Percentiles rank a stretch among this genome's conserved stretches.
Conservation (phyloP, 2,113 vertebrate genomes). For the Macrotis lagotis region DNA sequence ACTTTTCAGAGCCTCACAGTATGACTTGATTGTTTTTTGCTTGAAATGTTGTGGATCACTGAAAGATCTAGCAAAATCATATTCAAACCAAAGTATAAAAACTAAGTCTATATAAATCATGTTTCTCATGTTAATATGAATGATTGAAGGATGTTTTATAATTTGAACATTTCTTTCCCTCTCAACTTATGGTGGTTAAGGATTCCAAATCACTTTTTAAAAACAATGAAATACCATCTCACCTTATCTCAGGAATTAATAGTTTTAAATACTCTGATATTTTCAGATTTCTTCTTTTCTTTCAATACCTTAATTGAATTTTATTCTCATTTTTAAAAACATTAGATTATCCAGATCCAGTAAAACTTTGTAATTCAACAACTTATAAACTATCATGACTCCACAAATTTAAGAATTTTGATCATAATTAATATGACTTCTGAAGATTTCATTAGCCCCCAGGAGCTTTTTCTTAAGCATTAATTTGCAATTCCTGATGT, state of each 20-base stretch:
- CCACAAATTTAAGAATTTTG: not conserved
- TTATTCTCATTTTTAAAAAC: conserved; percentile 18
- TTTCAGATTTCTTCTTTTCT: conserved; percentile 42
- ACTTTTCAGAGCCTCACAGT: not conserved
- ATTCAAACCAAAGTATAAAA: not conserved
- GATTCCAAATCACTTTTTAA: not conserved
- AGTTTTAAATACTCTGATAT: not conserved
- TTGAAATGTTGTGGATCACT: not conserved
- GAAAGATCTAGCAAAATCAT: not conserved
- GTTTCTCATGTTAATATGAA: not conserved
- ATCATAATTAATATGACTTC: not conserved
- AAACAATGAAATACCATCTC: not conserved
- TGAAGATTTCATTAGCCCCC: not conserved
- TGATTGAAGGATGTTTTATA: not conserved
- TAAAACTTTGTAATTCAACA: conserved; percentile 31
- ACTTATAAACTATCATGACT: conserved; percentile 23
- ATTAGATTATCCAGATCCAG: not conserved
- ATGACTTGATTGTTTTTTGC: not conserved
- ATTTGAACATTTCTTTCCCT: not conserved
- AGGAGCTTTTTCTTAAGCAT: not conserved
- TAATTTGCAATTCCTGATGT: not conserved
- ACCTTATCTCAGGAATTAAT: not conserved
- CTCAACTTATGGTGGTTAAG: not conserved
- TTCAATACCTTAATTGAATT: conserved; percentile 39
- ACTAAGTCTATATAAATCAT: not conserved